Percentiles rank a stretch among this genome's conserved stretches.
phyloP scores from a whole-genome alignment of 2,113 vertebrate genomes.

The Epinephelus cyanopodus region DNA sequence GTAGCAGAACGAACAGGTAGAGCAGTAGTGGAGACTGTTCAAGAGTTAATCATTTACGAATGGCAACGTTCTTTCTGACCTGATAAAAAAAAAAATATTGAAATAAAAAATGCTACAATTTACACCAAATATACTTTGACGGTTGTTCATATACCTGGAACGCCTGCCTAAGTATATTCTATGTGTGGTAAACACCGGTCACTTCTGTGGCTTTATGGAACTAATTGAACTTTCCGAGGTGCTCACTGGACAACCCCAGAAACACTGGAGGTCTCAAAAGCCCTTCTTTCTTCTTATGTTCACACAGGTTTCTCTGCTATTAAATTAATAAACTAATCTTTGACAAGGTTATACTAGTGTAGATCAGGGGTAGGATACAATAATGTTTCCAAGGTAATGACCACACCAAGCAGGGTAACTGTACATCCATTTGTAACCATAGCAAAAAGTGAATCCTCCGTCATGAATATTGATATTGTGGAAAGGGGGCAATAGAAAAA shows the following conservation, averaged over 20 bases:
- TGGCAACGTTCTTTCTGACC: too few relatives aligned
- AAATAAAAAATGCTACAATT: too few relatives aligned
- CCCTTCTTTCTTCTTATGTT: background rate
- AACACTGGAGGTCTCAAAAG: background rate
- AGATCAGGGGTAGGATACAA: background rate
- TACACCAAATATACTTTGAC: too few relatives aligned
- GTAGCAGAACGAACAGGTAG: too few relatives aligned
- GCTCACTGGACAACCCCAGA: constrained; percentile 2
- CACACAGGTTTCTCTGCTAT: background rate
- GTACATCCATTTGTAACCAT: background rate
- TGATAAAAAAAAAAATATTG: too few relatives aligned
- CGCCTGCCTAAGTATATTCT: too few relatives aligned
- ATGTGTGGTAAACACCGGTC: too few relatives aligned
- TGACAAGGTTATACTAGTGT: background rate
- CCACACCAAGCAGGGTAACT: background rate
- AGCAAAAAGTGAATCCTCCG: background rate
- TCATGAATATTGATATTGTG: background rate
- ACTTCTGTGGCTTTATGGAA: background rate
- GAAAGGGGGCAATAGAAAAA: background rate
- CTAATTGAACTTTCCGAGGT: background rate
- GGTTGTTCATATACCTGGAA: too few relatives aligned
- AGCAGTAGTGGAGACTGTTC: too few relatives aligned
- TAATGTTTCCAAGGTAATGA: background rate
- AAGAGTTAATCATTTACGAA: too few relatives aligned
- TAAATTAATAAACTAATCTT: background rate